Evolutionary conservation across 2,113 vertebrate species (phyloP).

Genomic region (Elgaria multicarinata): DNA sequence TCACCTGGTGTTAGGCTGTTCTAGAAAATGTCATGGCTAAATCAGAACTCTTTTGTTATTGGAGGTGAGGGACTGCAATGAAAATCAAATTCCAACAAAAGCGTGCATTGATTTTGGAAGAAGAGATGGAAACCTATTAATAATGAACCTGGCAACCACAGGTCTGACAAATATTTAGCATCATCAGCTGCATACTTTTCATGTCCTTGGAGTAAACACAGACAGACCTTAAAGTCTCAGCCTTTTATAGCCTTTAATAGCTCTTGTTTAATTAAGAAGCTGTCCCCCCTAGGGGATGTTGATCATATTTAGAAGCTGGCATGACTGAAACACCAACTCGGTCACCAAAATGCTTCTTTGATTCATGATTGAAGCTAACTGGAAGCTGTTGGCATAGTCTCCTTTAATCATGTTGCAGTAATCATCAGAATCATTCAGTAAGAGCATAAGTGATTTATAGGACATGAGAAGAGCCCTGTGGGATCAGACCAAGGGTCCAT

Average conservation of each 20-base stretch:
- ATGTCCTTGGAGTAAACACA: constrained; percentile 31
- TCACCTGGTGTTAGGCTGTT: constrained; percentile 53
- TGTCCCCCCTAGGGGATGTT: constrained; percentile 5
- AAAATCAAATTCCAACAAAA: constrained; percentile 60
- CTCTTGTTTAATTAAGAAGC: constrained; percentile 40
- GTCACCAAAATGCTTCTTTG: not conserved
- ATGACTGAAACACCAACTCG: not conserved
- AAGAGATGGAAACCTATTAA: constrained; percentile 57
- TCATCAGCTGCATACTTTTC: not conserved
- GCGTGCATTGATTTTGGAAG: constrained; percentile 56
- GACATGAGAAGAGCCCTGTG: too few species aligned
- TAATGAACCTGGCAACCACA: constrained; percentile 49
- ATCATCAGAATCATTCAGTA: constrained; percentile 1
- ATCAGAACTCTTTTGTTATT: constrained; percentile 62
- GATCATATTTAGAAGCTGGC: constrained; percentile 22
- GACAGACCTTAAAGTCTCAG: constrained; percentile 32
- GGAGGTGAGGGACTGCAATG: constrained; percentile 41
- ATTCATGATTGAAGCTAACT: constrained; percentile 3
- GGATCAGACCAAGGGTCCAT: too few species aligned
- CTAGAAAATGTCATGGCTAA: constrained; percentile 61
- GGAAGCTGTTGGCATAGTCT: constrained; percentile 2
- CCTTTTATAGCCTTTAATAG: constrained; percentile 32
- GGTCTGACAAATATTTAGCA: constrained; percentile 50
- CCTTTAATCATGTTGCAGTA: constrained; percentile 21
- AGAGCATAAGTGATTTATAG: not conserved